Evolutionary conservation across 2,888 invertebrate genomes (phyloP).

Genomic region (Trisateles emortualis): DNA sequence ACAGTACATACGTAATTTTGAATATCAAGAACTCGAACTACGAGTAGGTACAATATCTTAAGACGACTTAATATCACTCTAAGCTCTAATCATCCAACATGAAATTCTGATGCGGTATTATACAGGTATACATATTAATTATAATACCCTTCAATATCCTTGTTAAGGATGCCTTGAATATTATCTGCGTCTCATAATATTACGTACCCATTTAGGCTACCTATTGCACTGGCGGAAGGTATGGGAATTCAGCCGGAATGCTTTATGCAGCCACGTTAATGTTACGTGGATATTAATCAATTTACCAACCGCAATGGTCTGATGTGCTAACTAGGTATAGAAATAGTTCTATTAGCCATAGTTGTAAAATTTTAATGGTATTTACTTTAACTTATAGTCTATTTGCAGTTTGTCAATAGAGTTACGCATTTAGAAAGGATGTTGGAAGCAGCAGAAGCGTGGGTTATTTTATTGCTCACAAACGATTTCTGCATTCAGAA

Average conservation of each 20-base stretch:
- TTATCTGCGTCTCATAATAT: slow-evolving; percentile 12
- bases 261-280: slow-evolving; percentile 15
- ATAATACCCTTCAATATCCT: slow-evolving; percentile 16
- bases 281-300: slow-evolving; percentile 21
- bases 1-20: slow-evolving; percentile 5
- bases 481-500: no score
- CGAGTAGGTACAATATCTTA: slow-evolving; percentile 18
- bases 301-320: neutral
- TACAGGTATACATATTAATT: slow-evolving; percentile 28
- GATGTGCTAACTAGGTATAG: slow-evolving; percentile 14
- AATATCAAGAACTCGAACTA: slow-evolving; percentile 5
- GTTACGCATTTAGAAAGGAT: slow-evolving; percentile 15
- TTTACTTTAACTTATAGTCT: slow-evolving; percentile 26
- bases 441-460: neutral
- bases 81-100: slow-evolving; percentile 15
- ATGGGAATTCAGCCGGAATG: slow-evolving; percentile 27
- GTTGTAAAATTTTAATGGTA: slow-evolving; percentile 30
- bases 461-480: neutral
- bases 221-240: slow-evolving; percentile 6
- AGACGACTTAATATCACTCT: slow-evolving; percentile 13
- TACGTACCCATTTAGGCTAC: slow-evolving; percentile 8
- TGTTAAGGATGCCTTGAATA: slow-evolving; percentile 18
- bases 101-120: slow-evolving; percentile 18
- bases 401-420: slow-evolving; percentile 18
- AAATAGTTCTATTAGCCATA: slow-evolving; percentile 5